Evolutionary conservation across 2,888 invertebrate species (phyloP), one percentile per base, ranked within the genome.

Genomic region (Pogonocherus hispidulus): DNA sequence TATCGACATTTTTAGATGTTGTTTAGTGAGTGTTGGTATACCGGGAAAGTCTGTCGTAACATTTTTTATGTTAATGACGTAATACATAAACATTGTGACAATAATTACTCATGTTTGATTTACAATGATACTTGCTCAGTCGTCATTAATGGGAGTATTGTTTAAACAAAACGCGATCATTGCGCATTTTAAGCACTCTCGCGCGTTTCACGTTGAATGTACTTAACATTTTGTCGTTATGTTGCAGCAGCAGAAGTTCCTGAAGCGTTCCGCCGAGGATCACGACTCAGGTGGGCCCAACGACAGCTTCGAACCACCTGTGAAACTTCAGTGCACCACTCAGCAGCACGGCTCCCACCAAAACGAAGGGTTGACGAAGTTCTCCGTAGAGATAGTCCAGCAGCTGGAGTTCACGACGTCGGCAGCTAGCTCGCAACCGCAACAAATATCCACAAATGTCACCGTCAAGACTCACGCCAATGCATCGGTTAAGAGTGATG

Each of bases 311-410:
- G 94, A 94, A 84, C 94, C 94, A 56, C 93, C 94, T 67, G 92
- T 93, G 69, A 94, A 94, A 85, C 86, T 91, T 78, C 91, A 91
- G 83, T 88, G 89, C 75, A 91, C 88, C 84, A 90, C 88, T 41
- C 85, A 85, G 56, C 86, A 85, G 77, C 88, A 87, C 55, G 82
- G 80, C 56, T 73, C 80, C 63, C 87, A 86, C 49, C 84, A 86
- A 63, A 87, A 87, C 75, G 90, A 90, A 78, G 82, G 82, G 19
- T 79, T 84, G 56, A 91, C 91, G 71, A 95, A 95, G 85, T 95
- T 96, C 87, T 95, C 95, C 3, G 95, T 96, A 70, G 95, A 96
- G 86, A 96, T 96, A 79, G 96, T 96, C 19, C 96, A 96, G 84
- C 96, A 95, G 84, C 87, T 95, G 63, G 95, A 96, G 85, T 96